Conservation (phyloP, 2,113 vertebrate species). For the Muntiacus reevesi region DNA sequence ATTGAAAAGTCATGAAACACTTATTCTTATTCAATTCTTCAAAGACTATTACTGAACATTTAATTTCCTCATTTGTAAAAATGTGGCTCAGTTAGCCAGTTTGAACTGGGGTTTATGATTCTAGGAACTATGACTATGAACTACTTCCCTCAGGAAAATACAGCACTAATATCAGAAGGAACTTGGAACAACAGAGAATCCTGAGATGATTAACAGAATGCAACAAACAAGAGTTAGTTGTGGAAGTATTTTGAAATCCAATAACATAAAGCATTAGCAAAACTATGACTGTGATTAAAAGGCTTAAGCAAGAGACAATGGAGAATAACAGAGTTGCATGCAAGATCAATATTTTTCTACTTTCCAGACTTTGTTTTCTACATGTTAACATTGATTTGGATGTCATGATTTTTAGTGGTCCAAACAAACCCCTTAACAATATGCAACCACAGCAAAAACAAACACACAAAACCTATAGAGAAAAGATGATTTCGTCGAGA, state of each 20-base stretch:
- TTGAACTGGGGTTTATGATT: background rate
- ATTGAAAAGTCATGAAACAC: background rate
- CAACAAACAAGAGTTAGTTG: background rate
- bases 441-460: background rate
- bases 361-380: background rate
- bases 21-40: background rate
- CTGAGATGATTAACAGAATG: background rate
- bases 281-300: background rate
- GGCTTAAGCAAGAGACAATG: background rate
- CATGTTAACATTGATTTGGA: background rate
- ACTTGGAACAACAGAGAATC: background rate
- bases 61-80: background rate
- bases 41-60: background rate
- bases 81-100: background rate
- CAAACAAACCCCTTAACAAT: background rate
- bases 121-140: background rate
- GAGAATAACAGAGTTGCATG: background rate
- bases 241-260: background rate
- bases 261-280: background rate
- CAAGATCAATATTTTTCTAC: background rate
- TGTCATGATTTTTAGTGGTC: background rate
- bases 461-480: background rate
- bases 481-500: background rate
- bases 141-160: background rate
- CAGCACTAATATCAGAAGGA: background rate